A percentile compares a stretch with the other conserved stretches of the same genome.
These are phyloP conservation scores for Microdon myrmicae DNA, from an alignment of 2,888 invertebrate genomes.

Conservation along the genomic window DNA sequence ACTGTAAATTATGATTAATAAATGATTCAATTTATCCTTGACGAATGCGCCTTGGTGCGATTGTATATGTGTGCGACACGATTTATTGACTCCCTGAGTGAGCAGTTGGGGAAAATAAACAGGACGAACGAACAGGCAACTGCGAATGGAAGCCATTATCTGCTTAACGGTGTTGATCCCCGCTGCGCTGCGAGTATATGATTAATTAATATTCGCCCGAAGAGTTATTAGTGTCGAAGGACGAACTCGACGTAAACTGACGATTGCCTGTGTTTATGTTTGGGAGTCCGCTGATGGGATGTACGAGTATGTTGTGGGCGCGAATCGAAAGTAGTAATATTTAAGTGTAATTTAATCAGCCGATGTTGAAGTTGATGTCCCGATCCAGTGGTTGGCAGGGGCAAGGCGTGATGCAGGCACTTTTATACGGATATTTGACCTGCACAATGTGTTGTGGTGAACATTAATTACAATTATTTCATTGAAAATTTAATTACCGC, in stretches of 20 bases:
- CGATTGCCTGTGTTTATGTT: no score
- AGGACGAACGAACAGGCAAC: conserved; percentile 8
- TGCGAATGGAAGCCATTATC: conserved; percentile 38
- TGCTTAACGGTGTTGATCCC: conserved; percentile 47
- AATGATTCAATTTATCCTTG: conserved; percentile 46
- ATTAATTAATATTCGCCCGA: conserved; percentile 47
- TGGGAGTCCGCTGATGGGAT: no score
- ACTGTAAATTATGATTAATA: conserved; percentile 45
- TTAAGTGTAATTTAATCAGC: conserved; percentile 42
- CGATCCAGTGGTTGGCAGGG: conserved; percentile 2
- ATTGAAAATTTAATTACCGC: conserved; percentile 42
- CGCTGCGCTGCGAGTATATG: conserved; percentile 43
- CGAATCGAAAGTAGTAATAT: conserved; percentile 10
- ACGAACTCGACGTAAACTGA: conserved; percentile 8
- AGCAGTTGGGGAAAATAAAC: conserved; percentile 30
- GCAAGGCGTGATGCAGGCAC: not conserved
- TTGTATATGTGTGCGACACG: conserved; percentile 11
- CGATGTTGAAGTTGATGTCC: conserved; percentile 28
- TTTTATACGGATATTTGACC: conserved; percentile 31
- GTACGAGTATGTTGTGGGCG: not conserved
- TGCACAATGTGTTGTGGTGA: conserved; percentile 32
- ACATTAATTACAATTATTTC: conserved; percentile 42
- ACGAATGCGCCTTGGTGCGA: conserved; percentile 28
- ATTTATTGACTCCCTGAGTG: conserved; percentile 46
- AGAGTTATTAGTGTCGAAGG: conserved; percentile 45